These are phyloP conservation scores for Cataglyphis cursor DNA, from an alignment of 2,888 invertebrate genomes.

Conservation along the genomic window DNA sequence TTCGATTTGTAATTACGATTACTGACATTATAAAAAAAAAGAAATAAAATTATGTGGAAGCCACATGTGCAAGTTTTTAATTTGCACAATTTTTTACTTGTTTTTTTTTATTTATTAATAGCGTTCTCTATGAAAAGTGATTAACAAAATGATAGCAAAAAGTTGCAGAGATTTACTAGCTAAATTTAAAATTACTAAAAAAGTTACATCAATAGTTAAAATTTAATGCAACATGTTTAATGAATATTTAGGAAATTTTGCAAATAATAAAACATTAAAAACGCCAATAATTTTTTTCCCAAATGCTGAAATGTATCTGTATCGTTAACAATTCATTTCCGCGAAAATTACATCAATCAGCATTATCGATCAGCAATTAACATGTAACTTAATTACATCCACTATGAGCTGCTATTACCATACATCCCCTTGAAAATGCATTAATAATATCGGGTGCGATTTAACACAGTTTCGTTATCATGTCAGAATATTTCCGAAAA, in stretches of 20 bases:
- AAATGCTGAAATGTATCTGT: neutral
- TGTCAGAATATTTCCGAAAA: conserved; percentile 40
- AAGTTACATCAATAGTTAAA: neutral
- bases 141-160: too few relatives aligned
- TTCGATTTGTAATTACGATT: too few relatives aligned
- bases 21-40: too few relatives aligned
- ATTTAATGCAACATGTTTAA: neutral
- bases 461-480: conserved; percentile 40
- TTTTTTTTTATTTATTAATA: neutral
- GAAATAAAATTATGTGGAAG: too few relatives aligned
- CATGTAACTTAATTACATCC: conserved; percentile 37
- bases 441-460: conserved; percentile 38
- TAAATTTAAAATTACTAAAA: neutral
- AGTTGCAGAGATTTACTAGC: neutral
- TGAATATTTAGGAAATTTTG: neutral
- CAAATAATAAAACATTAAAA: conserved; percentile 1
- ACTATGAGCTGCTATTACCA: conserved; percentile 37
- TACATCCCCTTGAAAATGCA: conserved; percentile 47
- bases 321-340: conserved; percentile 18
- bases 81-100: too few relatives aligned
- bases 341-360: conserved; percentile 30
- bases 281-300: conserved; percentile 1
- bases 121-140: too few relatives aligned
- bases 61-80: too few relatives aligned
- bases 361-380: conserved; percentile 48